A percentile compares a stretch with the other conserved stretches of the same genome.
Conservation (phyloP, 2,113 vertebrate genomes). For the Apaloderma vittatum region DNA sequence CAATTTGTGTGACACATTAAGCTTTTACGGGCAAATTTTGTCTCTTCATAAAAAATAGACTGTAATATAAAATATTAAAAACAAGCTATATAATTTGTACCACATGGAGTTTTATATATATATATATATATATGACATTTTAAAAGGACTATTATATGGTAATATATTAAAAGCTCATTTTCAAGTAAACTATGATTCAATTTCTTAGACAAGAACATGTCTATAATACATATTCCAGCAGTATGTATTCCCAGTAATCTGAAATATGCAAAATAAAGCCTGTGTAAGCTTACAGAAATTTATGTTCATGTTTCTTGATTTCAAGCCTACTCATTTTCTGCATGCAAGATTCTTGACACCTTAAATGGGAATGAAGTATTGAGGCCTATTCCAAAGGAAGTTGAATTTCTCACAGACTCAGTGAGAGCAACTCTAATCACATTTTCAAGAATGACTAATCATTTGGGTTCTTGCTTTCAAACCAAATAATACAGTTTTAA, state of each 20-base stretch:
- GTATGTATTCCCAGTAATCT: conserved; percentile 27
- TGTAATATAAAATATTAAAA: conserved; percentile 61
- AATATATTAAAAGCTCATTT: conserved; percentile 49
- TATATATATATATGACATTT: neutral
- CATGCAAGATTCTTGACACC: neutral
- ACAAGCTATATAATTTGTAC: conserved; percentile 25
- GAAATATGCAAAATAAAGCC: conserved; percentile 40
- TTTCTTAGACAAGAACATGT: conserved; percentile 22
- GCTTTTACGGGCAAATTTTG: neutral
- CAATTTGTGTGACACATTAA: neutral
- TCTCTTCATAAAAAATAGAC: conserved; percentile 59
- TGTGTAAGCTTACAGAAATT: neutral
- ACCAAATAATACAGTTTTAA: neutral
- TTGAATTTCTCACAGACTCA: neutral
- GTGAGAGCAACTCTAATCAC: neutral
- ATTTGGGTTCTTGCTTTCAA: neutral
- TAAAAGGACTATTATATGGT: conserved; percentile 14
- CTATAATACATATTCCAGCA: conserved; percentile 1
- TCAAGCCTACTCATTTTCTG: neutral
- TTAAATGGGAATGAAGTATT: neutral
- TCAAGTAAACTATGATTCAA: conserved; percentile 51
- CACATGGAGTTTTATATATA: neutral
- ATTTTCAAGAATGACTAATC: neutral
- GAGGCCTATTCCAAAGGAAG: neutral
- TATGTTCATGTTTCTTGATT: neutral